Conservation (phyloP, 2,888 invertebrate genomes). For the Syrista parreyssii region DNA sequence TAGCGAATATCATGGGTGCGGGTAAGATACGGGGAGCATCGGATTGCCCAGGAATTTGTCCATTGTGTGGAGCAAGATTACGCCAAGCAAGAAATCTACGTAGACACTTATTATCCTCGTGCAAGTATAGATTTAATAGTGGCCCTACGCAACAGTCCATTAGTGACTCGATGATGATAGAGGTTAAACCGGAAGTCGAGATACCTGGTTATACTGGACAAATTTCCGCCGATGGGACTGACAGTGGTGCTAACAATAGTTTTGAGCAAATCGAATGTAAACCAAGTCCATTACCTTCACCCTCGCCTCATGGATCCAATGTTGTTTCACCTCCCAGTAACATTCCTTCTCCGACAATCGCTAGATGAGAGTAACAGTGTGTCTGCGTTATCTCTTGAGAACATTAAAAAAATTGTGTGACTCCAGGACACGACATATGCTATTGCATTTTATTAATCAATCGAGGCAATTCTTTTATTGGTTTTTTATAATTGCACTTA, state of each 20-base stretch:
- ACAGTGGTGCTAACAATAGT: conserved; percentile 48
- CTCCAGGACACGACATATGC: neutral
- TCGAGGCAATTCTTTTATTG: neutral
- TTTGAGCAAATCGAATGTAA: conserved; percentile 62
- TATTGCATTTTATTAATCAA: neutral
- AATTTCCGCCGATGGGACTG: conserved; percentile 43
- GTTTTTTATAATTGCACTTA: neutral
- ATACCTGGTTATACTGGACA: conserved; percentile 43
- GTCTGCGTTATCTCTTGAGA: neutral
- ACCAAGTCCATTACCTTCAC: conserved; percentile 56
- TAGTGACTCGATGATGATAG: conserved; percentile 52
- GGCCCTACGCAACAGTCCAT: conserved; percentile 43
- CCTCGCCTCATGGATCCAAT: conserved; percentile 47
- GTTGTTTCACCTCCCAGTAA: conserved; percentile 56
- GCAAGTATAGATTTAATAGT: conserved; percentile 61
- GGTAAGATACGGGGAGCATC: conserved; percentile 71
- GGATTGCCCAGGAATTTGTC: conserved; percentile 73
- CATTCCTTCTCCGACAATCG: conserved; percentile 56
- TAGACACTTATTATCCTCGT: conserved; percentile 68
- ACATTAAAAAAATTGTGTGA: neutral
- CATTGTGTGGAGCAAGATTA: conserved; percentile 71
- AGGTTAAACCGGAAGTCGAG: conserved; percentile 59
- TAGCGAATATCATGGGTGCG: conserved; percentile 43
- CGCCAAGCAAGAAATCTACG: conserved; percentile 72
- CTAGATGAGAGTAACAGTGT: conserved; percentile 51